Evolutionary conservation across 35 echinoderm and acorn worm genomes (phyloP), one percentile per base, ranked within the genome.

Genomic region (Heliocidaris tuberculata): DNA sequence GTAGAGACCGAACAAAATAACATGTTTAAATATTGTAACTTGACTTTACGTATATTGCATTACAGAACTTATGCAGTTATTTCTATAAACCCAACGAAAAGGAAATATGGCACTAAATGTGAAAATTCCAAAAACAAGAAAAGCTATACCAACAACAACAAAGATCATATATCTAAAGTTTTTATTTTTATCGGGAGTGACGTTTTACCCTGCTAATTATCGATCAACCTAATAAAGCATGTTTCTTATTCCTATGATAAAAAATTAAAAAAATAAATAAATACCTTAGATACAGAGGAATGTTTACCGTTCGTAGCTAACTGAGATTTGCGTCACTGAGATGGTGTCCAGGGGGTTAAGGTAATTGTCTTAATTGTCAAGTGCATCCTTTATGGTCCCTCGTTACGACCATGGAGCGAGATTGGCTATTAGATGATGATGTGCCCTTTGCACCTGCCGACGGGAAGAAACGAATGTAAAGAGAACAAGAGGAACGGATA

Each of bases 341-440:
- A 0, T 78, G 65, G 21, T 21, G 19, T n/a, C 65, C 8, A 78
- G 65, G 65, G 65, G 65, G 19, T n/a, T n/a, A 78, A 27, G 65
- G 19, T 78, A n/a, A 78, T 78, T 78, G 65, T 78, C 65, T 78
- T 78, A 78, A 78, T 78, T 78, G 65, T n/a, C 65, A 78, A 29
- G 65, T 78, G 65, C 65, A 78, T 4, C 65, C 65, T 78, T 78
- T 78, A n/a, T n/a, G 8, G 65, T 78, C 65, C 65, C 65, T 78
- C 65, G 21, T 21, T 27, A 78, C 21, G 65, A 24, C 65, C 65
- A n/a, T 78, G 65, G 65, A 78, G 27, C 27, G 15, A 78, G 65
- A 78, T 78, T 78, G 65, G 19, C 65, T 78, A 78, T 78, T 78
- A 78, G 65, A 78, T 78, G 65, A 78, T 78, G 65, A 7, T 78